These are phyloP conservation scores for Diabrotica virgifera DNA, from an alignment of 1,140 invertebrate species.

Conservation along the genomic window DNA sequence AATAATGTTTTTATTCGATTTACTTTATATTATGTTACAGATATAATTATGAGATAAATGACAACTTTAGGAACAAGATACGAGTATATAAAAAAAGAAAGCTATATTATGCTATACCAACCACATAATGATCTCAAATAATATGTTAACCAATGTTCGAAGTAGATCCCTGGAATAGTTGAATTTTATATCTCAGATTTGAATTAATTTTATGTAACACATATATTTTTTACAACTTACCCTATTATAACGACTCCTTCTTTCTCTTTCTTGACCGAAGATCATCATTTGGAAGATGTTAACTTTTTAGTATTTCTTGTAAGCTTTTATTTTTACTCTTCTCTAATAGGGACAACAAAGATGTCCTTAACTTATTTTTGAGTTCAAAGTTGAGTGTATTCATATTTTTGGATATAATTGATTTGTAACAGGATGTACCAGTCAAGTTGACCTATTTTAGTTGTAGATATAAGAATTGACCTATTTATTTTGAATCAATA, in stretches of 20 bases:
- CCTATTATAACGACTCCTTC: conserved; percentile 50
- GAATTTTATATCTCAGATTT: no score
- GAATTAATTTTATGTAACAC: no score
- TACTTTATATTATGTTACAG: no score
- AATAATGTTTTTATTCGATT: no score
- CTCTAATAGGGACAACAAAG: no score
- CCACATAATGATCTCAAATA: no score
- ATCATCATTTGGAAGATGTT: conserved; percentile 31
- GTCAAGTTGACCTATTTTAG: neutral
- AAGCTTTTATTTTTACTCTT: neutral
- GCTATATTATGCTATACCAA: no score
- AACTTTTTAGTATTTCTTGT: neutral
- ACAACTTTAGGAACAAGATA: no score
- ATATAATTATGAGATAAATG: no score
- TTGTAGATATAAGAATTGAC: neutral
- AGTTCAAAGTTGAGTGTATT: neutral
- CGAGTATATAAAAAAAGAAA: no score
- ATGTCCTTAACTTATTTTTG: neutral
- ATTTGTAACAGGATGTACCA: neutral
- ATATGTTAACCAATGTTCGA: no score
- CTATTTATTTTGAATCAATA: neutral
- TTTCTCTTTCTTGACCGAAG: conserved; percentile 42
- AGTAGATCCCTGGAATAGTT: no score
- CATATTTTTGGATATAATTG: neutral
- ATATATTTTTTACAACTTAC: conserved; percentile 32